Conservation (phyloP, 2,888 invertebrate species). For the Rotaria macrura region DNA sequence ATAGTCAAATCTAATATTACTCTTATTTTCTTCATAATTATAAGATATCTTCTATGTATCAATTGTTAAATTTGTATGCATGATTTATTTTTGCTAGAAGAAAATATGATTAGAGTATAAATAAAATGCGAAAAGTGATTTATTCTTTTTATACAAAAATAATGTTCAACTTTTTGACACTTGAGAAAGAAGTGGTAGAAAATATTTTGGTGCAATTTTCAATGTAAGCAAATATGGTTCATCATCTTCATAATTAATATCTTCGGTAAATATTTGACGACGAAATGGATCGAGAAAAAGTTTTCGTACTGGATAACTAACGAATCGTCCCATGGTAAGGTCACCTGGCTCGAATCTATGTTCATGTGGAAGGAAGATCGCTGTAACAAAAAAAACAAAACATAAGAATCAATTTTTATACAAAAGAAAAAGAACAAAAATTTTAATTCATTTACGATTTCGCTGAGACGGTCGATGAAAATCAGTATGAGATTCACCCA, state of each 20-base stretch:
- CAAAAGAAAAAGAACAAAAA: background rate
- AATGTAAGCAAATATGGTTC: slow-evolving; percentile 2
- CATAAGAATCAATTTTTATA: background rate
- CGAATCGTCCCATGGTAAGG: background rate
- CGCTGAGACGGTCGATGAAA: slow-evolving; percentile 11
- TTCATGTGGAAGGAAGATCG: background rate
- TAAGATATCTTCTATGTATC: too few relatives aligned
- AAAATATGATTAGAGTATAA: background rate
- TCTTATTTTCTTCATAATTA: too few relatives aligned
- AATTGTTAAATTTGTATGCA: too few relatives aligned
- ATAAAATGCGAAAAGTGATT: background rate
- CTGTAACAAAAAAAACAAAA: too few relatives aligned
- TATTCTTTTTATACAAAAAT: background rate
- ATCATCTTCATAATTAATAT: background rate
- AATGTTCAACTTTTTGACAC: background rate
- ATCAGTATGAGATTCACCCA: slow-evolving; percentile 4
- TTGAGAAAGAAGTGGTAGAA: slow-evolving; percentile 6
- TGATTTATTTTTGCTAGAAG: background rate
- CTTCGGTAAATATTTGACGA: background rate
- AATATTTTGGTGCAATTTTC: slow-evolving; percentile 10
- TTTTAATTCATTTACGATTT: background rate
- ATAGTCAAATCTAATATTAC: too few relatives aligned
- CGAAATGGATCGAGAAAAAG: slow-evolving; percentile 18
- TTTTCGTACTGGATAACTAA: background rate
- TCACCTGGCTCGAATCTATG: slow-evolving; percentile 18